Evolutionary conservation across 1,140 invertebrate species (phyloP), one percentile per base, ranked within the genome.

Genomic region (Papilio aristodemus): DNA sequence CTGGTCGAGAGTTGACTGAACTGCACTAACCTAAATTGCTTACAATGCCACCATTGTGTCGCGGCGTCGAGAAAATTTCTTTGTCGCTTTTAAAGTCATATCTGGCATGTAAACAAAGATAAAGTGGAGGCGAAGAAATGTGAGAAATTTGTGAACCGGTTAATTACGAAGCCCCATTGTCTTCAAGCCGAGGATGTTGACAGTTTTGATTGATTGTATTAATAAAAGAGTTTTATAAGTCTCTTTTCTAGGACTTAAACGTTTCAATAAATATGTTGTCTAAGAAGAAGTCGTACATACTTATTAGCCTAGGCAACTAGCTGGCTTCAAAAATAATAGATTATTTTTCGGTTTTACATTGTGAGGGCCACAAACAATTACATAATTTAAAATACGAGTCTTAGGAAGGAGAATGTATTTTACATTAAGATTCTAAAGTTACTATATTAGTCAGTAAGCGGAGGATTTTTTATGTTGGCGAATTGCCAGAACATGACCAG

Each of bases 11-110:
- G 87, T 87, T 90, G 85, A 87, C 77, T 90, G 86, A 86, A 90
- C 87, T 83, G 74, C 63, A 76, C 80, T 90, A 90, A 90, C 87
- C 86, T 77, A 88, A 86, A 90, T 90, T 83, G 81, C 78, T 77
- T 77, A 87, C 85, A 90, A 86, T 83, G 78, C 72, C 75, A 75
- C 75, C 76, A 81, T 90, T 88, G 87, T 90, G 77, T 86, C 78
- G 62, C 75, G 77, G 76, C 76, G 80, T 78, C 74, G 76, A 83
- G 81, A 79, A 81, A 81, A 79, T 84, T 84, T 83, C 78, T 82
- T 80, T 77, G 77, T 80, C 77, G 81, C 75, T 76, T 79, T 80
- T 84, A 75, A 81, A 78, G 71, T 80, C 70, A 71, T 75, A 80
- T 78, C 74, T 71, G 69, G 69, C 67, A 75, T 80, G 76, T 80